Base-by-base conservation (phyloP, 2,888 invertebrate species). In the Hemaris fuciformis region DNA sequence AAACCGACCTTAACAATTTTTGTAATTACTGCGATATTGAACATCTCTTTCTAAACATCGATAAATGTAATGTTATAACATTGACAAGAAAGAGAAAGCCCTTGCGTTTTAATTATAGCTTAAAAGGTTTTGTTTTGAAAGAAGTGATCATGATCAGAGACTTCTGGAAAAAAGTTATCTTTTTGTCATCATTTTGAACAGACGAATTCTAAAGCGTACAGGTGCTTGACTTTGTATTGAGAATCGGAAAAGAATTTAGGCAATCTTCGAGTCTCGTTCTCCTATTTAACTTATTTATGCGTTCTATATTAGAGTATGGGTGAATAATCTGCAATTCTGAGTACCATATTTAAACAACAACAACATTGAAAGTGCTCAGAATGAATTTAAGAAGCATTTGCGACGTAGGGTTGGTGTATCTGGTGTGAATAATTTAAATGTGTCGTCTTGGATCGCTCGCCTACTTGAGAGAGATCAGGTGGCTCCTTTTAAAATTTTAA, bases 1-100 rank as follows among this genome's bases (percentile, higher is more conserved):
- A 62, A 56, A 31, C 42, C 13, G 59, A 59, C 56, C 20, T 62
- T 43, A 15, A 62, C 56, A 62, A 43, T 20, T 43, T 62, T 59
- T 56, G 53, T 34, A 59, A 42, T 10, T 62, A 59, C 45, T 62
- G 62, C 62, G 59, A n/a, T 7, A 62, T 58, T 46, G 58, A 62
- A 27, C 25, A 2, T 13, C 31, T 62, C 7, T 46, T 38, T 13
- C 20, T 62, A 13, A 62, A 62, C 58, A 23, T 46, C 22, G 31
- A 62, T 7, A 62, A 62, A 58, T 48, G 57, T 18, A 58, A 48
- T 62, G 27, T 62, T 4, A 46, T 62, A 41, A 58, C 48, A 22
- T 62, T 46, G 41, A 46, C 62, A 18, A 43, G 43, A 20, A 15
- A 20, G 13, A 43, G n/a, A 7, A 43, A 43, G 43, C 15, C 20